Base-by-base conservation (phyloP, 1,140 invertebrate genomes). In the Aphelenchoides fujianensis region DNA sequence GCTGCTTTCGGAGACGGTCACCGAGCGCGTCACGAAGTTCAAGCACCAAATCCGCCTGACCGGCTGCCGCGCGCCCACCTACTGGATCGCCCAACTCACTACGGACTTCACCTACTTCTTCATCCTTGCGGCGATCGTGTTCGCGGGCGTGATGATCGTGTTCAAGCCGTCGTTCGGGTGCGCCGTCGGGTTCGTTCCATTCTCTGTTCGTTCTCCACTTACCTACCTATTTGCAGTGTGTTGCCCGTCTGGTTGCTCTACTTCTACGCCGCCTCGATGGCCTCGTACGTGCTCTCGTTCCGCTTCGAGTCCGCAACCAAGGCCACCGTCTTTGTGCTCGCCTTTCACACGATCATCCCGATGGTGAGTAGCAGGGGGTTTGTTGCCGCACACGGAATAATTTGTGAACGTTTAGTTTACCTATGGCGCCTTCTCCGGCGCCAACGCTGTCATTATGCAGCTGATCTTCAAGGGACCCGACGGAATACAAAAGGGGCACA, bases 281-380 rank as follows among this genome's bases (percentile, higher is more conserved):
- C 59, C 59, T 19, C n/a, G 2, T 61, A 61, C 27, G 59, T 61
- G 16, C n/a, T 61, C 27, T 19, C n/a, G 2, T 61, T 61, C 2
- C 16, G n/a, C 1, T 61, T 61, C 59, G 59, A 61, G 36, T 61
- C 59, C 2, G n/a, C 59, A 31, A 61, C 59, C 2, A 61, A 61
- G 36, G 59, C 27, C 31, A 61, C 59, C 2, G 59, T 61, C n/a
- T 61, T 61, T 28, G 31, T 61, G 2, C 36, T 61, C 27, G 59
- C 59, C 31, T 61, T 61, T 31, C 59, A 61, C 2, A 48, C 59
- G 59, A 61, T 61, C 2, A 61, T 61, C n/a, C 59, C 59, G 30
- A n/a, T 61, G 16, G 59, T 61, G 27, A 19, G n/a, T n/a, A n/a
- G n/a, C n/a, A n/a, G n/a, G n/a, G n/a, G n/a, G n/a, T n/a, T n/a